Base-by-base conservation (phyloP, 2,797 vertebrate species). In the Chromis chromis region DNA sequence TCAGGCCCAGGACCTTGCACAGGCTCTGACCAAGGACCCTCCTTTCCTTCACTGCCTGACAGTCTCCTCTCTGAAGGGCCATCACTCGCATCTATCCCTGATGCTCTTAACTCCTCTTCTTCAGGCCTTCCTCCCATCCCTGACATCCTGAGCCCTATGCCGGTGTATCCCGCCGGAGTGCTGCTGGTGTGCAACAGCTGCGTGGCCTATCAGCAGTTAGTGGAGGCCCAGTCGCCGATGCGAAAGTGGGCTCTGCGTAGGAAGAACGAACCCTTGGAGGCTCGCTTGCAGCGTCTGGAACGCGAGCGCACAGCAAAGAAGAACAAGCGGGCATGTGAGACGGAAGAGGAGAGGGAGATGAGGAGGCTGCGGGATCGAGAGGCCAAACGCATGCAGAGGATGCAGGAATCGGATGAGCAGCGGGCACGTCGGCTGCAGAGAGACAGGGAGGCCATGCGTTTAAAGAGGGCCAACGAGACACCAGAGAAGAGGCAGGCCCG, bases 111-210 rank as follows among this genome's bases (percentile, higher is more conserved):
- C 82, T 94, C 94, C 55, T 91, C 94, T 0, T 88, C 90, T 50
- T 83, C 92, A 0, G 87, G 89, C 83, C 92, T 95, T 46, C 94
- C 93, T 50, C 92, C 92, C 0, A 93, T 96, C 67, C 91, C 93
- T 0, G 95, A 96, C 88, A 93, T 96, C 84, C 89, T 95, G 63
- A 91, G 89, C 88, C 88, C 94, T 0, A 83, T 93, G 91, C 92
- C 96, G 0, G 96, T 98, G 72, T 98, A 97, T 72, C 98, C 98
- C 0, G 97, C 97, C 0, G 96, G 97, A 10, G 94, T 99, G 50
- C 94, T 99, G 79, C 95, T 99, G 40, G 97, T 99, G 68, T 99
- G 98, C 90, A 99, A 99, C 94, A 97, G 95, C 89, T 99, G 98
- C 2, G 86, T 96, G 4, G 96, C 96, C 3, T 99, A 98, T 61